phyloP scores from a whole-genome alignment of 2,113 vertebrate species.

The Todiramphus saurophagus region DNA sequence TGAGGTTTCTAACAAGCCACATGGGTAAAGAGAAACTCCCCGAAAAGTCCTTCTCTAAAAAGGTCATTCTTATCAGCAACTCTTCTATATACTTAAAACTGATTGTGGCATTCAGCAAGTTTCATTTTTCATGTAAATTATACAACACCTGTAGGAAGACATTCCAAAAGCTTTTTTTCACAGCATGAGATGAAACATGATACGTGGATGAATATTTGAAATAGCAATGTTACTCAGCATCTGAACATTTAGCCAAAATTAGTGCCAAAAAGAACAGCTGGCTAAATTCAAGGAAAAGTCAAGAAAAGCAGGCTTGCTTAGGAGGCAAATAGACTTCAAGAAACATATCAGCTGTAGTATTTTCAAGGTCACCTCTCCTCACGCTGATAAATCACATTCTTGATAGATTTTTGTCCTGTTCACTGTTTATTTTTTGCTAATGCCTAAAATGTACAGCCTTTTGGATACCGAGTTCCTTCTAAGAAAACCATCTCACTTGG shows the following conservation, averaged over 20 bases:
- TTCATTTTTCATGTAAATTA: conserved; percentile 45
- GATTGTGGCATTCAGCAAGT: conserved; percentile 52
- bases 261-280: conserved; percentile 12
- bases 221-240: background rate
- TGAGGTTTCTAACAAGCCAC: background rate
- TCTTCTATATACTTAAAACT: conserved; percentile 38
- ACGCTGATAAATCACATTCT: background rate
- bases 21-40: background rate
- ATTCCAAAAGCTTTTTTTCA: conserved; percentile 30
- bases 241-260: background rate
- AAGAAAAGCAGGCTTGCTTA: background rate
- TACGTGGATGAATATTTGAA: background rate
- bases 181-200: conserved; percentile 26
- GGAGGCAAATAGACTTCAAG: background rate
- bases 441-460: background rate
- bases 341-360: background rate
- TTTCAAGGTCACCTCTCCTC: background rate
- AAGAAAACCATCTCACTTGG: accelerated
- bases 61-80: conserved; percentile 41
- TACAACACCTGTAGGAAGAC: conserved; percentile 39
- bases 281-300: background rate
- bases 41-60: conserved; percentile 22
- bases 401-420: background rate
- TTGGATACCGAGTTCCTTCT: background rate
- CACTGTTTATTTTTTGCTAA: background rate